Conservation (phyloP, 2,797 vertebrate genomes). For the Urosaurus nigricauda region DNA sequence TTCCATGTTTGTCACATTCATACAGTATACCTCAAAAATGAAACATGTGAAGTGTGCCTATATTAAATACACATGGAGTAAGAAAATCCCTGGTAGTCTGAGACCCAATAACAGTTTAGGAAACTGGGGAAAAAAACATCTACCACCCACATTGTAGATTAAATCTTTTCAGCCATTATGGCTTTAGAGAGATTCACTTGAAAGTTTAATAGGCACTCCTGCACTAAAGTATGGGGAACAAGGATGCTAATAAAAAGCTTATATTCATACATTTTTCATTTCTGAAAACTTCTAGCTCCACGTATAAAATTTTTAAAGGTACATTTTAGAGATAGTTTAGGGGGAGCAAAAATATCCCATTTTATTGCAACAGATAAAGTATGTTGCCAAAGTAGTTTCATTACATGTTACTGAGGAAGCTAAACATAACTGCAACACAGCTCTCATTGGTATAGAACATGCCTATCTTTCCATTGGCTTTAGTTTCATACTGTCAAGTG, state of each 20-base stretch:
- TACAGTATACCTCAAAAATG: background rate
- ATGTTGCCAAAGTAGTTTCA: background rate
- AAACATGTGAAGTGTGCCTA: background rate
- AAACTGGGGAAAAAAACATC: background rate
- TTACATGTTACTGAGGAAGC: background rate
- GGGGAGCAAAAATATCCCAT: background rate
- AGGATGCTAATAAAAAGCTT: slow-evolving; percentile 1
- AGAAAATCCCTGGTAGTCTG: background rate
- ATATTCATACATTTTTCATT: background rate
- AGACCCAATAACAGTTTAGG: background rate
- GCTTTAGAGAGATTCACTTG: background rate
- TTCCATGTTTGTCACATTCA: background rate
- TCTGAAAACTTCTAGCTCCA: background rate
- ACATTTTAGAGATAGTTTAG: background rate
- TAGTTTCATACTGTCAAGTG: background rate
- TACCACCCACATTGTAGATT: background rate
- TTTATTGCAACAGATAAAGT: background rate
- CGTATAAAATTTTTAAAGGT: background rate
- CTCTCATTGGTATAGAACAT: background rate
- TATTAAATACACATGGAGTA: background rate
- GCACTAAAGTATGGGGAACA: background rate
- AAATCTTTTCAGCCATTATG: background rate
- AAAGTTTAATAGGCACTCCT: slow-evolving; percentile 3
- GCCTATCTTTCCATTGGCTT: background rate
- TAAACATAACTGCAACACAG: background rate